Conservation (phyloP, 2,113 vertebrate genomes). For the Elgaria multicarinata region DNA sequence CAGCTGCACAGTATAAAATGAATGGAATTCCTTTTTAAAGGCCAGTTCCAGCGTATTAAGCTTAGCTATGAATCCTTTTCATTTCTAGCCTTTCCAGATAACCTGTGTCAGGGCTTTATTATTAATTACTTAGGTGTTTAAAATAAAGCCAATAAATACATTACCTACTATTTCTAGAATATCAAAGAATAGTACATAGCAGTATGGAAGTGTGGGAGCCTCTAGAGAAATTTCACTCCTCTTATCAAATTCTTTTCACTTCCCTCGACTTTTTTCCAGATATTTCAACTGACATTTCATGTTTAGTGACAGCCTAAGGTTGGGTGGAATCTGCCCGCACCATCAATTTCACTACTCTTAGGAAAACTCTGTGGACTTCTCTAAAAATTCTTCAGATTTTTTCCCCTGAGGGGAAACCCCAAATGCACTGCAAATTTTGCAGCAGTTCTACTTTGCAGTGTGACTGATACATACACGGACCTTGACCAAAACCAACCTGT, state of each 20-base stretch:
- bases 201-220: background rate
- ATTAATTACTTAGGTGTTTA: background rate
- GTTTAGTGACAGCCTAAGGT: background rate
- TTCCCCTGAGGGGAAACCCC: background rate
- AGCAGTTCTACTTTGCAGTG: background rate
- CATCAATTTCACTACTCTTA: background rate
- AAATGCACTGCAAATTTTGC: background rate
- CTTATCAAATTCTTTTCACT: too few relatives aligned
- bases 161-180: background rate
- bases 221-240: too few relatives aligned
- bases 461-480: background rate
- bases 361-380: background rate
- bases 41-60: background rate
- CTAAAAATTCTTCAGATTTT: background rate
- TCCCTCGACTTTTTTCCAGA: background rate
- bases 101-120: background rate
- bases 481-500: background rate
- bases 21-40: background rate
- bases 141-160: background rate
- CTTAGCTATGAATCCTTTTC: background rate
- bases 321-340: too few relatives aligned
- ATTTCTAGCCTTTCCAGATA: background rate
- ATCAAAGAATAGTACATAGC: background rate
- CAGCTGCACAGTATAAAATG: background rate
- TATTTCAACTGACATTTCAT: background rate